Base-by-base conservation (phyloP, 2,797 vertebrate species). In the Hyperoplus immaculatus region DNA sequence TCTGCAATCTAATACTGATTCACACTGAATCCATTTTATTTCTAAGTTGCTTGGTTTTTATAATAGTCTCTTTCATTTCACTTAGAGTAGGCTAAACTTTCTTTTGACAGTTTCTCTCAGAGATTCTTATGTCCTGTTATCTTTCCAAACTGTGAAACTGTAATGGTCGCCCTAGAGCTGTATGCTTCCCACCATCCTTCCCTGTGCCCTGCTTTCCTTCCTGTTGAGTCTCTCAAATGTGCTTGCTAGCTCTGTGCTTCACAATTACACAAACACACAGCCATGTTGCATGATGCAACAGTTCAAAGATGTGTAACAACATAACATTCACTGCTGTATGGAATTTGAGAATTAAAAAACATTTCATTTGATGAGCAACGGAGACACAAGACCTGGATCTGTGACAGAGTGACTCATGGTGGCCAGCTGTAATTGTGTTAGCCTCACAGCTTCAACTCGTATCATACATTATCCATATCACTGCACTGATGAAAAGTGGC, bases 391-490 rank as follows among this genome's bases (percentile, higher is more conserved):
- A 38, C 77, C 29, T 61, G 60, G 55, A 55, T 69, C 59, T 77
- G 67, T 81, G 73, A 73, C 64, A 80, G 66, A 66, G 64, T 73
- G 73, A 81, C 72, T 90, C 73, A 50, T n/a, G 2, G 56, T 55
- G 60, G 64, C 54, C 42, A 11, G 39, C 36, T 72, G 66, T 87
- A 82, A 87, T 89, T 83, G 69, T 82, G 71, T 87, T 83, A 80
- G 81, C 78, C 75, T 87, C 46, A 55, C 60, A 80, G 79, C 62
- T 80, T 88, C 79, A 67, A 71, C 69, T 83, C 69, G 43, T 69
- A 36, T 83, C 77, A 83, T 87, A 77, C 87, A 88, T 86, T 78
- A 87, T 85, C 80, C 75, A 90, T 64, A 56, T 55, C 51, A 21
- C 54, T 69, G 47, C 58, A 45, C 67, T 67, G 64, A 84, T 82